These are phyloP conservation scores for Falco peregrinus DNA, from an alignment of 2,797 vertebrate genomes.

Conservation along the genomic window DNA sequence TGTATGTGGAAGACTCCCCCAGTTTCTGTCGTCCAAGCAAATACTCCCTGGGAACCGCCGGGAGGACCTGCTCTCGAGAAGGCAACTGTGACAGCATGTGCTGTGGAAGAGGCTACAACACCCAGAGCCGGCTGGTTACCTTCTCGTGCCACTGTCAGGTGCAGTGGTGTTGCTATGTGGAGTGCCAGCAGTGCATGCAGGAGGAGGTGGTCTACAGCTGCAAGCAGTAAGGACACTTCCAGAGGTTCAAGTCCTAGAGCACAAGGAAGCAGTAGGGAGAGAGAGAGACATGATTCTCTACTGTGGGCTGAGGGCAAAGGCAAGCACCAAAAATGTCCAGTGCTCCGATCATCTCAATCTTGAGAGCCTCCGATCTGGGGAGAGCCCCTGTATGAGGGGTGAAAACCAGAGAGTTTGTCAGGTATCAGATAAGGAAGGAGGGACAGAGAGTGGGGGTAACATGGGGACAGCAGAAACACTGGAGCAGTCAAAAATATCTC, in stretches of 20 bases:
- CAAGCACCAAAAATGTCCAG: not conserved
- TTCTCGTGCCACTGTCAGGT: slow-evolving; percentile 98
- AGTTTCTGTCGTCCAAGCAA: slow-evolving; percentile 94
- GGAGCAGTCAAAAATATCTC: not conserved
- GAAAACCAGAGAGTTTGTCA: not conserved
- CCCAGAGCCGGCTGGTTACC: slow-evolving; percentile 89
- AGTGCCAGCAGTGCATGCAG: slow-evolving; percentile 93
- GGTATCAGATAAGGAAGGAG: not conserved
- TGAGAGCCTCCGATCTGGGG: not conserved
- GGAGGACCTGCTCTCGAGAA: slow-evolving; percentile 89
- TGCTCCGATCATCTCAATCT: not conserved
- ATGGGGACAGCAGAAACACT: not conserved
- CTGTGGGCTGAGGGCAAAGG: not conserved
- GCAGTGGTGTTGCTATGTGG: slow-evolving; percentile 98
- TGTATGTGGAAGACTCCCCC: slow-evolving; percentile 95
- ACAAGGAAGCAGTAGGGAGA: not conserved
- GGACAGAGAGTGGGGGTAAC: not conserved
- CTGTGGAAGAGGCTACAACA: slow-evolving; percentile 96
- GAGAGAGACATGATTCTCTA: not conserved
- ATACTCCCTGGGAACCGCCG: slow-evolving; percentile 90
- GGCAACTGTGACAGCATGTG: slow-evolving; percentile 94
- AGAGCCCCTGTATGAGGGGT: not conserved
- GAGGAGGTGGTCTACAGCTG: slow-evolving; percentile 97
- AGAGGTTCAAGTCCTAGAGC: not conserved
- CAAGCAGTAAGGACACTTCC: slow-evolving; percentile 78